phyloP scores from a whole-genome alignment of 2,888 invertebrate genomes.

The Cataglyphis cursor region DNA sequence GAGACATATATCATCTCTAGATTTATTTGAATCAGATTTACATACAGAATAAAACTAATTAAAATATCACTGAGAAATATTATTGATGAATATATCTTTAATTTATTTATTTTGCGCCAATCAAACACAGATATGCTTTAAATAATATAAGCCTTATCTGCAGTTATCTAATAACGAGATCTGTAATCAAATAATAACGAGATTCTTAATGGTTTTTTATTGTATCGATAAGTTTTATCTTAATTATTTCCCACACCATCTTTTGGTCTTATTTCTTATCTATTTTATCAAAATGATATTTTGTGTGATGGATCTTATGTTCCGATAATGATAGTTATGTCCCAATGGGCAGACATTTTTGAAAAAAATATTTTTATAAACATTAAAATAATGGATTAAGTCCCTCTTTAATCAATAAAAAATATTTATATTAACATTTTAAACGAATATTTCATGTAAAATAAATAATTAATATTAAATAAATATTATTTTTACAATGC shows the following conservation, averaged over 20 bases:
- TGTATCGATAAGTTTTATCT: slow-evolving; percentile 1
- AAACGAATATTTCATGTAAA: no score
- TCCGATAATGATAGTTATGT: background rate
- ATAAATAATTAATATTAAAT: no score
- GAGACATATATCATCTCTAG: no score
- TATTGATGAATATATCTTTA: background rate
- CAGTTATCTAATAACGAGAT: background rate
- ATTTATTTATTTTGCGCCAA: background rate
- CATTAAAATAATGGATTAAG: no score
- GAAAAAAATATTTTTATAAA: no score
- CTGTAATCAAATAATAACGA: background rate
- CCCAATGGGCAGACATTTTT: no score
- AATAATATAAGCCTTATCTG: background rate
- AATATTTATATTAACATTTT: no score
- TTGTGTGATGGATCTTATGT: background rate
- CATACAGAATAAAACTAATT: background rate
- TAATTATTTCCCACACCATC: background rate
- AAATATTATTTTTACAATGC: no score
- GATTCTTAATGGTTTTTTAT: slow-evolving; percentile 20
- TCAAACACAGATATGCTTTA: background rate
- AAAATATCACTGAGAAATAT: background rate
- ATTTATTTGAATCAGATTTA: background rate
- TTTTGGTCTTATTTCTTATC: background rate
- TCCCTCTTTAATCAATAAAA: no score
- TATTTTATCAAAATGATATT: background rate